phyloP scores from a whole-genome alignment of 2,888 invertebrate species.

The Tinea trinotella region DNA sequence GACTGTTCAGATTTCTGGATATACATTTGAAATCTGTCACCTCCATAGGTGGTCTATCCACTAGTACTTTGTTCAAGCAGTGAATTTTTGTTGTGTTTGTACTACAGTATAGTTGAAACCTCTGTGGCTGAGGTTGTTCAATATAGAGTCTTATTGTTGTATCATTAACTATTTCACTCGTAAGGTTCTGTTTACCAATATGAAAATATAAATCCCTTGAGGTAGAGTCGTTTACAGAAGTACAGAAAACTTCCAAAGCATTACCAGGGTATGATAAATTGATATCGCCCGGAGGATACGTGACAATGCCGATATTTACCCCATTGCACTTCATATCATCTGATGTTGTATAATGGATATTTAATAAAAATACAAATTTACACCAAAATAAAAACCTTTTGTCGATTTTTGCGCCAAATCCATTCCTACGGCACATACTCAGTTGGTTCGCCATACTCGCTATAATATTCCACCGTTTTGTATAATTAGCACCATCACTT shows the following conservation, averaged over 20 bases:
- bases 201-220: constrained; percentile 59
- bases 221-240: constrained; percentile 53
- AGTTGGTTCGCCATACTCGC: neutral
- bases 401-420: neutral
- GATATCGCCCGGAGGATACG: constrained; percentile 71
- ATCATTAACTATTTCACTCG: constrained; percentile 69
- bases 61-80: constrained; percentile 43
- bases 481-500: constrained; percentile 7
- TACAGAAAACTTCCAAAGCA: constrained; percentile 76
- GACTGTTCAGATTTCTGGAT: constrained; percentile 79
- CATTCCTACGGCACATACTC: neutral
- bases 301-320: constrained; percentile 38
- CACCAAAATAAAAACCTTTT: constrained; percentile 9
- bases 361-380: constrained; percentile 5
- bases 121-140: constrained; percentile 64
- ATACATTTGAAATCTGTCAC: constrained; percentile 81
- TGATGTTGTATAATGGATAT: constrained; percentile 1
- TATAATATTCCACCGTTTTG: neutral
- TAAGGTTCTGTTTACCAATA: constrained; percentile 28
- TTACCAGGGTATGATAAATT: constrained; percentile 69
- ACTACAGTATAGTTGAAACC: constrained; percentile 69
- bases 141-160: constrained; percentile 75
- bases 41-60: constrained; percentile 71
- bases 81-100: constrained; percentile 39
- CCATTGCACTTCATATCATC: constrained; percentile 1